Evolutionary conservation across 2,113 vertebrate species (phyloP).

Genomic region (Microtus oregoni): DNA sequence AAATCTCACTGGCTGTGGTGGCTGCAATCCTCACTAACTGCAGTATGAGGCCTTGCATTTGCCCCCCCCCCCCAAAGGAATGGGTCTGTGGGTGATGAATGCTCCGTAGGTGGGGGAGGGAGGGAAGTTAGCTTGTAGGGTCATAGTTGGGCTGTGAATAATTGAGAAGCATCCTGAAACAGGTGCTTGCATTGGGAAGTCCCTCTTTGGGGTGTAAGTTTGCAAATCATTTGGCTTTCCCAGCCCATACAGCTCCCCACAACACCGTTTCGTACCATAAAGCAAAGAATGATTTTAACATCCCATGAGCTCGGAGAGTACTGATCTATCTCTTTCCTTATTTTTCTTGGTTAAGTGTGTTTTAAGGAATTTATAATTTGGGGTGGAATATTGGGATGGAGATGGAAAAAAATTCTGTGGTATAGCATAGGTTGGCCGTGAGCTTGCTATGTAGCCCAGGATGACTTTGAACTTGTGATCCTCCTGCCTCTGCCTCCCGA

Average conservation of each 20-base stretch:
- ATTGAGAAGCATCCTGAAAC: conserved; percentile 68
- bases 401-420: neutral
- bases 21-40: conserved; percentile 22
- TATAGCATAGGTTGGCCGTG: neutral
- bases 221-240: conserved; percentile 57
- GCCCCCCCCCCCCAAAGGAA: neutral
- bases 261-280: neutral
- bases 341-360: neutral
- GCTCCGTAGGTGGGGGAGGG: neutral
- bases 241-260: neutral
- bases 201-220: conserved; percentile 45
- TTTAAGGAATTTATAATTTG: conserved; percentile 7
- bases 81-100: conserved; percentile 43
- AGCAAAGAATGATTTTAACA: conserved; percentile 19
- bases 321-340: neutral
- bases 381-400: neutral
- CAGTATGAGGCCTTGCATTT: neutral
- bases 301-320: neutral
- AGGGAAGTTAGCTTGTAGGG: conserved; percentile 27
- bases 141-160: conserved; percentile 69
- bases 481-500: neutral
- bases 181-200: conserved; percentile 75
- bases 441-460: neutral
- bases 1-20: neutral
- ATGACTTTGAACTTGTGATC: neutral